A percentile compares a stretch with the other conserved stretches of the same genome.
Evolutionary conservation across 2,113 vertebrate species (phyloP).

Genomic region (Brachyhypopomus occidentalis): DNA sequence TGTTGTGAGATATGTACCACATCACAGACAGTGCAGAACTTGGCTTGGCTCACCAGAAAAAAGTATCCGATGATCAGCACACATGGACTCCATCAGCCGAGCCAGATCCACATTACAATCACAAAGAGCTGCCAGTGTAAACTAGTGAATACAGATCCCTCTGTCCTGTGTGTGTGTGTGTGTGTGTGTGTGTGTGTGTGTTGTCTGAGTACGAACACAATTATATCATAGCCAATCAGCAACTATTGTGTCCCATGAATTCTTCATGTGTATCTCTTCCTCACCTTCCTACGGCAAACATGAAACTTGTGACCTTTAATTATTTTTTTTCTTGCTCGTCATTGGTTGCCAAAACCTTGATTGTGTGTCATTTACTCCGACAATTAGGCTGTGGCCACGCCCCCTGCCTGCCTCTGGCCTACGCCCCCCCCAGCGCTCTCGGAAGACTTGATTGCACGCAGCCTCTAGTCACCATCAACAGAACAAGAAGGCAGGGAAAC

Average conservation of each 20-base stretch:
- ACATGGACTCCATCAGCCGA: background rate
- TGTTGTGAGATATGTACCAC: too few species aligned
- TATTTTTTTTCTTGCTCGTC: constrained; percentile 15
- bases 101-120: too few species aligned
- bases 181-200: background rate
- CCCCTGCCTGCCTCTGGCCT: constrained; percentile 19
- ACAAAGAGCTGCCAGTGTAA: background rate
- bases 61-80: background rate
- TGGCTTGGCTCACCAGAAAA: too few species aligned
- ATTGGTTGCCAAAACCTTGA: constrained; percentile 39
- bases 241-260: constrained; percentile 34
- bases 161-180: background rate
- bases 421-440: background rate
- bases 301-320: constrained; percentile 35
- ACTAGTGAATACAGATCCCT: background rate
- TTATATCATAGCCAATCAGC: constrained; percentile 37
- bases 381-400: constrained; percentile 47
- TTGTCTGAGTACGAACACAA: constrained; percentile 1
- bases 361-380: constrained; percentile 53
- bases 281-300: constrained; percentile 21
- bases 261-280: constrained; percentile 1
- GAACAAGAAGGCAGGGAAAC: constrained; percentile 41
- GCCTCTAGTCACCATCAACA: constrained; percentile 41
- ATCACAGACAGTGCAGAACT: too few species aligned
- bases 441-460: constrained; percentile 52